Percentiles rank a stretch among this genome's conserved stretches.
Evolutionary conservation across 1,140 invertebrate species (phyloP).

Genomic region (Telenomus remus): DNA sequence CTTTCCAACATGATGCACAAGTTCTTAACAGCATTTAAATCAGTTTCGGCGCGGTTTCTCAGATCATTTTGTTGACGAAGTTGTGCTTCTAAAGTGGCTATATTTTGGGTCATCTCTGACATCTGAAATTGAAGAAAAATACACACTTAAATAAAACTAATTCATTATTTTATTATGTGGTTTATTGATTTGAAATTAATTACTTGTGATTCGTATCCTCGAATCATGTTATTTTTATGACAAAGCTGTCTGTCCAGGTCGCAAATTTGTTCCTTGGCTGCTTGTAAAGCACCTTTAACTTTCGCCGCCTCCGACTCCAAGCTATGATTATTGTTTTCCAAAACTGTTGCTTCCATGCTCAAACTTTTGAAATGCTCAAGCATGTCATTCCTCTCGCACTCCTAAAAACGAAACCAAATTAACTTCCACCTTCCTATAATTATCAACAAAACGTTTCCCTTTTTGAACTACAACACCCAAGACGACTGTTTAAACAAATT

Average conservation of each 20-base stretch:
- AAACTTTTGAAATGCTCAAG: conserved; percentile 83
- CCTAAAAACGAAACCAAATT: conserved; percentile 72
- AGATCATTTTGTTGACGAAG: conserved; percentile 70
- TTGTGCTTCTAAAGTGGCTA: conserved; percentile 76
- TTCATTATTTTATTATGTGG: too few relatives aligned
- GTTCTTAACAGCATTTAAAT: conserved; percentile 74
- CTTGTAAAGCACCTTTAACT: conserved; percentile 75
- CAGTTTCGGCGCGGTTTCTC: conserved; percentile 67
- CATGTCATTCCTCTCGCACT: conserved; percentile 83
- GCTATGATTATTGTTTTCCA: conserved; percentile 84
- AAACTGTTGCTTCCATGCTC: conserved; percentile 81
- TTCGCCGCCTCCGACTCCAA: conserved; percentile 82
- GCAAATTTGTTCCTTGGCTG: conserved; percentile 74
- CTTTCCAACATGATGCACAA: conserved; percentile 76
- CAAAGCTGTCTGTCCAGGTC: conserved; percentile 76
- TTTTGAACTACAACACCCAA: neutral
- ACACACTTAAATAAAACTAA: too few relatives aligned
- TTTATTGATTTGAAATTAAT: conserved; percentile 1
- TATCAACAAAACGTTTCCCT: neutral
- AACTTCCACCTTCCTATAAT: too few relatives aligned
- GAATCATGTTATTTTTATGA: conserved; percentile 75
- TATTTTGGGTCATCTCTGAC: conserved; percentile 74
- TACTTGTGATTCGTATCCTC: conserved; percentile 77
- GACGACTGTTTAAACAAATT: too few relatives aligned
- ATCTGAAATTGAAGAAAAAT: conserved; percentile 67